Evolutionary conservation across 2,113 vertebrate species (phyloP).

Genomic region (Phylloscopus trochilus): DNA sequence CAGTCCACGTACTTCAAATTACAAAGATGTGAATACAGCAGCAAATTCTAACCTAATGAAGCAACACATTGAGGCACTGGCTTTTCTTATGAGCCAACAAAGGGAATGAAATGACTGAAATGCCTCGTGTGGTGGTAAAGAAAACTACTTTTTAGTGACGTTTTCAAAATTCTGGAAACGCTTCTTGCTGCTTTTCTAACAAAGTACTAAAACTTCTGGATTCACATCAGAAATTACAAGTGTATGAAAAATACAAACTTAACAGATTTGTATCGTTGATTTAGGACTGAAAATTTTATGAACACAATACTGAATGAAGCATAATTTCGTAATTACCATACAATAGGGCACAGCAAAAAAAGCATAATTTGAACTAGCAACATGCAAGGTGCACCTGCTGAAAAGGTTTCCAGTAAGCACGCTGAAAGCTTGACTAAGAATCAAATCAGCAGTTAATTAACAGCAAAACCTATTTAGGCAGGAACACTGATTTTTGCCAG

Average conservation of each 20-base stretch:
- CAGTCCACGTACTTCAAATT: not conserved
- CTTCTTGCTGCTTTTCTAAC: not conserved
- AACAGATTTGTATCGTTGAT: not conserved
- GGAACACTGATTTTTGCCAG: not conserved
- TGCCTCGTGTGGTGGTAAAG: not conserved
- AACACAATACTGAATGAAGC: not conserved
- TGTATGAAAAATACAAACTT: not conserved
- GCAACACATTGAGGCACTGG: conserved; percentile 3
- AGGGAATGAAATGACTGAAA: not conserved
- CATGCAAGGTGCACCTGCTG: not conserved
- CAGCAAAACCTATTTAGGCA: not conserved
- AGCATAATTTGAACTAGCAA: not conserved
- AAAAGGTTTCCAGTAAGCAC: not conserved
- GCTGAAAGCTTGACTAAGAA: not conserved
- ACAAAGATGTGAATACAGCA: conserved; percentile 18
- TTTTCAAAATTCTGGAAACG: not conserved
- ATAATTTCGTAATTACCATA: not conserved
- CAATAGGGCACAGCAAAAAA: not conserved
- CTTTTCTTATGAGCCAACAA: conserved; percentile 18
- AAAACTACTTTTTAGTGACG: not conserved
- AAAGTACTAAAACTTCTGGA: not conserved
- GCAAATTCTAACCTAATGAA: conserved; percentile 33
- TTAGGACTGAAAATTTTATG: not conserved
- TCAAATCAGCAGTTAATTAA: not conserved
- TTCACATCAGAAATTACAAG: not conserved